Evolutionary conservation across 2,113 vertebrate species (phyloP).

Genomic region (Terrapene triunguis): DNA sequence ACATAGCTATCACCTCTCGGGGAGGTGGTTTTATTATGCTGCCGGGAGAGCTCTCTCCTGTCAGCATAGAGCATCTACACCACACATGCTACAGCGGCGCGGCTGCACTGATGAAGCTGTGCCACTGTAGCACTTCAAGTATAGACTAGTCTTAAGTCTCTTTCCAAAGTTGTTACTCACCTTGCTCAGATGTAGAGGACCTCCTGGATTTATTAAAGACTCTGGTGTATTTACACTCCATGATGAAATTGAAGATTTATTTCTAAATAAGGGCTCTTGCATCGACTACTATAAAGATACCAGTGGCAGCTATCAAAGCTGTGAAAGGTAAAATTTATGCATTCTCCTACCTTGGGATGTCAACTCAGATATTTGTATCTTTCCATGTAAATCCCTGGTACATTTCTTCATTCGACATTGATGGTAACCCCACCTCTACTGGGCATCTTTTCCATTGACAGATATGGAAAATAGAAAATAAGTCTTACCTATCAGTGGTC

Average conservation of each 20-base stretch:
- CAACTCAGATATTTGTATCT: not conserved
- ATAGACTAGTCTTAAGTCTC: not conserved
- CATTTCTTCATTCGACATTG: not conserved
- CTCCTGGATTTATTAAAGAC: slow-evolving; percentile 43
- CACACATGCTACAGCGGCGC: not conserved
- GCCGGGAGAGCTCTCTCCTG: not conserved
- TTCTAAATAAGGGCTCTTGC: not conserved
- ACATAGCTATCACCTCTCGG: too few species aligned
- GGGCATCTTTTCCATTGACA: not conserved
- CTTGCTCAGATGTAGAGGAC: not conserved
- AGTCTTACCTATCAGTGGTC: not conserved
- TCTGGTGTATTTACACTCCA: slow-evolving; percentile 22
- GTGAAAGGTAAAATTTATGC: slow-evolving; percentile 6
- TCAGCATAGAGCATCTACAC: not conserved
- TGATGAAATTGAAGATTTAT: slow-evolving; percentile 22
- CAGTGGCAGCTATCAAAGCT: not conserved
- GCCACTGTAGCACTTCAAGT: not conserved
- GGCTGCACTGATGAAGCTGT: not conserved
- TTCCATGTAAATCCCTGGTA: not conserved
- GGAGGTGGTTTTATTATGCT: not conserved
- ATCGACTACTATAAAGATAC: not conserved
- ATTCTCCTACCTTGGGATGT: not conserved
- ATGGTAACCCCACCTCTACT: not conserved
- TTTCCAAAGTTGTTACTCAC: not conserved
- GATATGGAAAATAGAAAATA: not conserved